A percentile compares a stretch with the other conserved stretches of the same genome.
Conservation (phyloP, 2,113 vertebrate genomes). For the Uropsilus gracilis region DNA sequence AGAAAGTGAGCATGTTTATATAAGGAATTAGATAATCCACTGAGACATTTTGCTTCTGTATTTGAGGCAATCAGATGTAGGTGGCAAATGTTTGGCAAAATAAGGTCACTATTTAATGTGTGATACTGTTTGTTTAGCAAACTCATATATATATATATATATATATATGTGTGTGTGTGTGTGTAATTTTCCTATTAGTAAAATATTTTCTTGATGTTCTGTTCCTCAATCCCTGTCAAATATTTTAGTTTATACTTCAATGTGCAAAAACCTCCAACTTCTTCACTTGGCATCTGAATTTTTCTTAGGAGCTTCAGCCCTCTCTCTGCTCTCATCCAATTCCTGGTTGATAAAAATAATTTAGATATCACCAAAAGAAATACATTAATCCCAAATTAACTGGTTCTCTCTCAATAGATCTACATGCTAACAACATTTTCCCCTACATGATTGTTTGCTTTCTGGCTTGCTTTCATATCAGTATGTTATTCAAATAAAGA, state of each 20-base stretch:
- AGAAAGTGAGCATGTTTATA: background rate
- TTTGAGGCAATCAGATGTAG: background rate
- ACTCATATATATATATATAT: background rate
- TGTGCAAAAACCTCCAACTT: background rate
- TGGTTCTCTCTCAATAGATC: background rate
- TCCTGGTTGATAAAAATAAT: background rate
- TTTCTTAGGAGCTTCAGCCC: background rate
- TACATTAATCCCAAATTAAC: slow-evolving; percentile 2
- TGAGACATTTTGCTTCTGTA: background rate
- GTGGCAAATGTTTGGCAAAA: background rate
- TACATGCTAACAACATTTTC: background rate
- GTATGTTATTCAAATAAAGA: background rate
- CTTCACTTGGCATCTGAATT: background rate
- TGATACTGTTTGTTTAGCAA: background rate
- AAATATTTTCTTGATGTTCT: background rate
- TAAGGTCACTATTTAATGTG: background rate
- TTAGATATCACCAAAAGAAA: background rate
- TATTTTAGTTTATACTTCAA: background rate
- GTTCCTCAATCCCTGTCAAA: background rate
- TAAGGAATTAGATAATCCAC: background rate
- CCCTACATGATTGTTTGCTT: background rate
- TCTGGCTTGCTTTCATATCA: background rate
- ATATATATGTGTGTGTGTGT: too few relatives aligned
- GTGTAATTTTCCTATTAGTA: background rate
- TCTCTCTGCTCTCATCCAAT: too few relatives aligned